Percentiles rank a stretch among this genome's conserved stretches.
Conservation (phyloP, 2,113 vertebrate species). For the Dryoscopus gambensis region DNA sequence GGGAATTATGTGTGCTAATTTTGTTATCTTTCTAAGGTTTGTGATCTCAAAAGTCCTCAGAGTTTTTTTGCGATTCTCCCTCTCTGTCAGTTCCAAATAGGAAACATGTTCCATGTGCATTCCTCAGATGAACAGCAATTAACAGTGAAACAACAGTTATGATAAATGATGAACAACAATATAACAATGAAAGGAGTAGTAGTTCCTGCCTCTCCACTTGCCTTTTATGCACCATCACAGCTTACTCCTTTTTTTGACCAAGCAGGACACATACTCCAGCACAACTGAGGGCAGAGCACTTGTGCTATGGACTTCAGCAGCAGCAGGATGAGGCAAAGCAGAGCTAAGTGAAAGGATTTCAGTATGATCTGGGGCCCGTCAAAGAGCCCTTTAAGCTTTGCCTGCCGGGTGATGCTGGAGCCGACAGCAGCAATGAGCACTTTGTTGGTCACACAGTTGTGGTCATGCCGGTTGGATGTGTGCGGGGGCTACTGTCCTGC, state of each 20-base stretch:
- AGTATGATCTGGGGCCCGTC: background rate
- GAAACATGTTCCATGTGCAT: fast-evolving
- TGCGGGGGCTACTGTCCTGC: fast-evolving
- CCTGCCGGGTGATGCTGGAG: fast-evolving
- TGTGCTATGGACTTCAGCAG: background rate
- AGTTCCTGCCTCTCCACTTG: background rate
- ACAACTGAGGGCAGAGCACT: background rate
- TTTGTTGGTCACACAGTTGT: background rate
- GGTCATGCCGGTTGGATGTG: fast-evolving
- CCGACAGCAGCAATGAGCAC: background rate
- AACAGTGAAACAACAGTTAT: background rate
- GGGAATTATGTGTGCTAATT: background rate
- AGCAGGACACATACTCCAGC: background rate
- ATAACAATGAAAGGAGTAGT: background rate
- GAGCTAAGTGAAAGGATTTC: background rate
- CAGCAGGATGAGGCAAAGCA: background rate
- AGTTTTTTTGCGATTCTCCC: background rate
- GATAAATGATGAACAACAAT: background rate
- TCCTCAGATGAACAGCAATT: background rate
- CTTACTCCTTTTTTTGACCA: background rate
- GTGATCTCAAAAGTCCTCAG: background rate
- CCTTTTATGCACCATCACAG: background rate
- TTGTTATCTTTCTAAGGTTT: slow-evolving; percentile 12
- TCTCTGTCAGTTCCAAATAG: background rate
- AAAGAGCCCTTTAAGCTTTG: background rate